A percentile compares a stretch with the other conserved stretches of the same genome.
These are phyloP conservation scores for Hylomyscus alleni DNA, from an alignment of 2,797 vertebrate species.

Conservation along the genomic window DNA sequence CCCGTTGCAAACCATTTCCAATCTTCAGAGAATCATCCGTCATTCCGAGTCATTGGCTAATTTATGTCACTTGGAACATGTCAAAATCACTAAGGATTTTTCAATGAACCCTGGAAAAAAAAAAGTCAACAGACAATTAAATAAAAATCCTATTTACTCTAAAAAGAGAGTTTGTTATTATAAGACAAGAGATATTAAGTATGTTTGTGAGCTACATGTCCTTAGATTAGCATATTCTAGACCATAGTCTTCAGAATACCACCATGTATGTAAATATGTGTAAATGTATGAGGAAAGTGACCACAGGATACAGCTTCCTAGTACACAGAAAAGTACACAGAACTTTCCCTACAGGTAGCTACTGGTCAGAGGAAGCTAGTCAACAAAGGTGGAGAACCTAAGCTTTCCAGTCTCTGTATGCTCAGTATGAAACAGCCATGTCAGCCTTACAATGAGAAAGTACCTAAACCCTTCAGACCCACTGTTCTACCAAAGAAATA, in stretches of 20 bases:
- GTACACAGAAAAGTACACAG: slow-evolving; percentile 30
- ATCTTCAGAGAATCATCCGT: slow-evolving; percentile 92
- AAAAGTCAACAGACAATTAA: slow-evolving; percentile 90
- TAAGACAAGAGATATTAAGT: slow-evolving; percentile 27
- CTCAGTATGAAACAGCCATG: slow-evolving; percentile 48
- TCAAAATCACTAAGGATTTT: slow-evolving; percentile 91
- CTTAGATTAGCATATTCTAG: slow-evolving; percentile 61
- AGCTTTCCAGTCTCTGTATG: slow-evolving; percentile 14
- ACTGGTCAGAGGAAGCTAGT: slow-evolving; percentile 50
- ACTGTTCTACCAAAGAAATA: neutral
- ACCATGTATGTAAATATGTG: slow-evolving; percentile 49
- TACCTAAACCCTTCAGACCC: neutral
- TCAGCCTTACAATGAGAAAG: slow-evolving; percentile 1
- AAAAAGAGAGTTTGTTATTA: slow-evolving; percentile 64
- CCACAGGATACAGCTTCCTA: slow-evolving; percentile 1
- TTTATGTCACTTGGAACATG: slow-evolving; percentile 93
- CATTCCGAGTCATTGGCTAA: slow-evolving; percentile 92
- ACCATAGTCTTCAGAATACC: slow-evolving; percentile 40
- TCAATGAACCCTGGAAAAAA: slow-evolving; percentile 92
- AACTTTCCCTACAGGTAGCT: neutral
- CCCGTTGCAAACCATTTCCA: slow-evolving; percentile 94
- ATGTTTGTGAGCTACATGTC: slow-evolving; percentile 6
- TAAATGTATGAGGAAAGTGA: neutral
- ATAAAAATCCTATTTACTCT: slow-evolving; percentile 84
- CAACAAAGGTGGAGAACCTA: slow-evolving; percentile 8